A percentile compares a stretch with the other conserved stretches of the same genome.
These are phyloP conservation scores for Acrobeloides nanus DNA, from an alignment of 2,888 invertebrate species.

Conservation along the genomic window DNA sequence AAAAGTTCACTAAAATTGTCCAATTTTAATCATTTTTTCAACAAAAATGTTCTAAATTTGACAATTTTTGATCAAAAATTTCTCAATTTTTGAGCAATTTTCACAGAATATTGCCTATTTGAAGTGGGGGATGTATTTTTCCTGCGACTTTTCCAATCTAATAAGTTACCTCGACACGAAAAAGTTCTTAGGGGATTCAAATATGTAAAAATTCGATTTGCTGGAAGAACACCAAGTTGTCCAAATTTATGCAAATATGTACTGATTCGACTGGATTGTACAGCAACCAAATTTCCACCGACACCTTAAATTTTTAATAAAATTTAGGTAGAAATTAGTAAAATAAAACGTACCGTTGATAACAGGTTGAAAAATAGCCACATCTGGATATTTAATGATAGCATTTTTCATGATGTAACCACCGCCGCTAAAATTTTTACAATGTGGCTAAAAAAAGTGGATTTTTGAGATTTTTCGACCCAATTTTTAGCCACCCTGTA, in stretches of 20 bases:
- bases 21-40: too few relatives aligned
- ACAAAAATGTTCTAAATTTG: too few relatives aligned
- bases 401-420: conserved; percentile 40
- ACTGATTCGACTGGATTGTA: conserved; percentile 39
- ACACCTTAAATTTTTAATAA: conserved; percentile 22
- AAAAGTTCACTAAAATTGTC: too few relatives aligned
- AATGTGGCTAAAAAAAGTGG: too few relatives aligned
- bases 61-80: too few relatives aligned
- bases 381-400: conserved; percentile 30
- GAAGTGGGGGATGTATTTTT: too few relatives aligned
- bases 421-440: too few relatives aligned
- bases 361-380: conserved; percentile 45
- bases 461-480: too few relatives aligned
- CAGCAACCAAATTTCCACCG: conserved; percentile 45
- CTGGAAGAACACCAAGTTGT: conserved; percentile 14
- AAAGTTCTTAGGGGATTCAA: conserved; percentile 24
- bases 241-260: conserved; percentile 32
- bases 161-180: conserved; percentile 20
- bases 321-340: too few relatives aligned
- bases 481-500: too few relatives aligned
- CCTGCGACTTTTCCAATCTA: not conserved
- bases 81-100: too few relatives aligned
- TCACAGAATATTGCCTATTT: too few relatives aligned
- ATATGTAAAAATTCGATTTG: conserved; percentile 15
- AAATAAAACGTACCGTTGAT: conserved; percentile 43